Evolutionary conservation across 2,113 vertebrate genomes (phyloP).

Genomic region (Marmota flaviventris): DNA sequence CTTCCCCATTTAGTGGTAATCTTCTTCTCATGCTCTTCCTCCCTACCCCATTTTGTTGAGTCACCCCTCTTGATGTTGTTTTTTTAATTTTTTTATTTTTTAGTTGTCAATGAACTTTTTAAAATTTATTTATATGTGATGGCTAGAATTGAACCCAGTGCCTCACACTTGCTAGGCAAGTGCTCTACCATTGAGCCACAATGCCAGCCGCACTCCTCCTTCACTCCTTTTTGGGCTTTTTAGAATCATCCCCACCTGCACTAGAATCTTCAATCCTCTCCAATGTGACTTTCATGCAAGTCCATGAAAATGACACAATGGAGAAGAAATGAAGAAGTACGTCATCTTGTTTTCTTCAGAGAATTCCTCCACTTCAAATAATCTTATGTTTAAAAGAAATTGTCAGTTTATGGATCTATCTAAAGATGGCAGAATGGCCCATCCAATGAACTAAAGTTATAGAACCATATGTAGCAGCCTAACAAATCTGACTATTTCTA

Average conservation of each 20-base stretch:
- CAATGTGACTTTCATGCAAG: background rate
- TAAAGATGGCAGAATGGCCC: conserved; percentile 29
- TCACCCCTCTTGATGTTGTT: no score
- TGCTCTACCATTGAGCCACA: no score
- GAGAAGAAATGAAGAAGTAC: background rate
- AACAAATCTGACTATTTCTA: conserved; percentile 17
- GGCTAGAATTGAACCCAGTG: no score
- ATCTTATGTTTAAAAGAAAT: conserved; percentile 12
- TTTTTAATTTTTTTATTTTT: no score
- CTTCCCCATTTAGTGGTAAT: no score
- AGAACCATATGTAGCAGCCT: background rate
- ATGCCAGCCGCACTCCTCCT: no score
- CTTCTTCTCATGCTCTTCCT: no score
- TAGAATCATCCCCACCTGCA: no score
- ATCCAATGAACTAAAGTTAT: background rate
- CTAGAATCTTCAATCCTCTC: background rate
- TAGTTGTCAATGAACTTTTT: no score
- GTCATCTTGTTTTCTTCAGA: background rate
- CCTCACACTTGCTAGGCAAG: no score
- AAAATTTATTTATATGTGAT: no score
- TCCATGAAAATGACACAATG: background rate
- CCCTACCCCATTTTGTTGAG: no score
- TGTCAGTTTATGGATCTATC: background rate
- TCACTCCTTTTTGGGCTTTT: background rate
- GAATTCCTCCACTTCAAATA: background rate